These are phyloP conservation scores for Apodemus agrarius DNA, from an alignment of 2,797 vertebrate genomes.

Conservation along the genomic window DNA sequence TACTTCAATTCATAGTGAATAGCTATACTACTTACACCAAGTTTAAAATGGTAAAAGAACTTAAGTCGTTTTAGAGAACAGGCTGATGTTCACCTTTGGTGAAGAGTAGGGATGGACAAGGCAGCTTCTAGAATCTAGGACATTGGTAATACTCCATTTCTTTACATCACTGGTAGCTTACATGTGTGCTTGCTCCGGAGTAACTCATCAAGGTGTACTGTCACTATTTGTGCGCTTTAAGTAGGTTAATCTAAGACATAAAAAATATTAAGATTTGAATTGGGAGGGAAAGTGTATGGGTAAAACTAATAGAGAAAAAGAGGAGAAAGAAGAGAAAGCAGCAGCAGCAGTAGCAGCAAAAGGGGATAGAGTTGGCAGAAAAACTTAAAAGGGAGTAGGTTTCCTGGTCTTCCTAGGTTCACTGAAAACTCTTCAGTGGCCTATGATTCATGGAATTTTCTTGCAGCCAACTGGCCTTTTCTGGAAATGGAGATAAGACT, in stretches of 20 bases:
- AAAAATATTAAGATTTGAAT: background rate
- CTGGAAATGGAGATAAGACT: background rate
- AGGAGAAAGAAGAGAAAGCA: no score
- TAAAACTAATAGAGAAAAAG: constrained; percentile 3
- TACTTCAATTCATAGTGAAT: background rate
- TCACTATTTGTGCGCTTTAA: background rate
- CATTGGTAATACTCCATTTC: background rate
- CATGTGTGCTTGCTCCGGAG: background rate
- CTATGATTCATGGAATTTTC: constrained; percentile 37
- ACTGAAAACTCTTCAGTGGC: background rate
- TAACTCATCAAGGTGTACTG: background rate
- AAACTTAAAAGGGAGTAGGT: constrained; percentile 30
- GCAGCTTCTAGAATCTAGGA: background rate
- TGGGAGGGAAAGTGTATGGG: background rate
- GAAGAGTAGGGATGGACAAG: background rate
- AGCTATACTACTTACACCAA: background rate
- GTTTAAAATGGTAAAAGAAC: background rate
- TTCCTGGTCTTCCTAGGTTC: background rate
- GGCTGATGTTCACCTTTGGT: background rate
- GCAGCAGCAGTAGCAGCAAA: background rate
- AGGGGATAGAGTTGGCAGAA: background rate
- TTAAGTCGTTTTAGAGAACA: background rate
- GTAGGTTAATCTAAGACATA: background rate
- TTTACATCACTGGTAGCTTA: background rate
- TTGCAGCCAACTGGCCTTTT: constrained; percentile 39